These are phyloP conservation scores for Drosophila malerkotliana DNA, from an alignment of 1,140 invertebrate genomes.

Conservation along the genomic window DNA sequence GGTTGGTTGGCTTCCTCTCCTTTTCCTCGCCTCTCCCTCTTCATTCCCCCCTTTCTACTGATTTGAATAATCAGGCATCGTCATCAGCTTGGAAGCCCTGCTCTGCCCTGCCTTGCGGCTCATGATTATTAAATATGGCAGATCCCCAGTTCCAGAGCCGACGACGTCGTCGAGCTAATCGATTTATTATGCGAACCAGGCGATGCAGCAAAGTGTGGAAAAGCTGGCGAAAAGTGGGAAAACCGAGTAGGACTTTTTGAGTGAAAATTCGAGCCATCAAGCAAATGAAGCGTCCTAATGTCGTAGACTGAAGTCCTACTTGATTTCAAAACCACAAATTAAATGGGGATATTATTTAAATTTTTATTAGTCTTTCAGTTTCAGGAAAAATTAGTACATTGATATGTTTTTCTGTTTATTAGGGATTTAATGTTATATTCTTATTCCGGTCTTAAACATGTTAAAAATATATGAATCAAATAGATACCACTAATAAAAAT, in stretches of 20 bases:
- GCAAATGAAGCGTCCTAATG: conserved; percentile 64
- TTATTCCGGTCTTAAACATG: too few relatives aligned
- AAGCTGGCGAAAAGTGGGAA: conserved; percentile 18
- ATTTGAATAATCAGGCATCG: conserved; percentile 79
- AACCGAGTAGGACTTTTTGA: conserved; percentile 8
- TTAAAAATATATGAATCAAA: too few relatives aligned
- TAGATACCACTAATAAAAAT: too few relatives aligned
- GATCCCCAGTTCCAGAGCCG: conserved; percentile 42
- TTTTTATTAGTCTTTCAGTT: background rate
- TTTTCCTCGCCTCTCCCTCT: background rate
- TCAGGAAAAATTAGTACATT: background rate
- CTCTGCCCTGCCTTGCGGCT: conserved; percentile 39
- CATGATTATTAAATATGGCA: conserved; percentile 82
- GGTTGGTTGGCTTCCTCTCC: conserved; percentile 9
- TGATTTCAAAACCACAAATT: conserved; percentile 12
- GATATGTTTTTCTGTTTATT: too few relatives aligned
- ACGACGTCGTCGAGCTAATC: conserved; percentile 61
- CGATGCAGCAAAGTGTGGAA: conserved; percentile 72
- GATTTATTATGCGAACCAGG: conserved; percentile 82
- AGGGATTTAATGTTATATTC: too few relatives aligned
- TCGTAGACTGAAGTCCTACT: background rate
- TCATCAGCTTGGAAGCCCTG: conserved; percentile 56
- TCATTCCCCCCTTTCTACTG: background rate
- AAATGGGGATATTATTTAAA: background rate
- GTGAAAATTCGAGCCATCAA: conserved; percentile 29